A percentile compares a stretch with the other conserved stretches of the same genome.
Conservation (phyloP, 1,140 invertebrate genomes). For the Telenomus remus region DNA sequence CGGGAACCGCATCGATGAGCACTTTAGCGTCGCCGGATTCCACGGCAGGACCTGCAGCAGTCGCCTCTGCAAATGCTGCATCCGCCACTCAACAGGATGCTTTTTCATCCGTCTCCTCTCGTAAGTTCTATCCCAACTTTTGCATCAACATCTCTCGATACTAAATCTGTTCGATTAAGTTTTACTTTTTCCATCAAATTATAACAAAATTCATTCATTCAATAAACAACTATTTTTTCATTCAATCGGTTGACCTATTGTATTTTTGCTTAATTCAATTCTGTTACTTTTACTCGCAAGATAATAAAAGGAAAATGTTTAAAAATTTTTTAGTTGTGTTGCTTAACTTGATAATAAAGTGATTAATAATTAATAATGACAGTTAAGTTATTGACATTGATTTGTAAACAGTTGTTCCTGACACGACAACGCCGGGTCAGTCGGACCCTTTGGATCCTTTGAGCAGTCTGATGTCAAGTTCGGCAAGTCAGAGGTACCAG, state of each 20-base stretch:
- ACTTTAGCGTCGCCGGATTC: constrained; percentile 81
- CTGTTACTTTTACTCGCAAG: too few species aligned
- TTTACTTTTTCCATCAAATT: too few species aligned
- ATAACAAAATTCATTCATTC: too few species aligned
- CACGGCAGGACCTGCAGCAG: constrained; percentile 77
- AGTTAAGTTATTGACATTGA: neutral
- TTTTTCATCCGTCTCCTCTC: constrained; percentile 69
- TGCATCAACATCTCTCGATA: too few species aligned
- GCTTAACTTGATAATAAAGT: too few species aligned
- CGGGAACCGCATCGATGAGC: constrained; percentile 68
- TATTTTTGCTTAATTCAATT: too few species aligned
- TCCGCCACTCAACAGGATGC: constrained; percentile 68
- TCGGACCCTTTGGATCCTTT: constrained; percentile 81
- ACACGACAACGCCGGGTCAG: constrained; percentile 82
- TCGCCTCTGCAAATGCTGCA: constrained; percentile 65
- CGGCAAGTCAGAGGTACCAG: constrained; percentile 71
- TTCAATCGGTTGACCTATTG: too few species aligned
- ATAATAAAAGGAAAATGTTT: too few species aligned
- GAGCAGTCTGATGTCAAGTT: constrained; percentile 78
- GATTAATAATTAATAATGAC: too few species aligned
- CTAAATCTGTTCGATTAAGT: too few species aligned
- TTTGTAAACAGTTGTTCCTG: constrained; percentile 75
- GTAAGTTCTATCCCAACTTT: constrained; percentile 61
- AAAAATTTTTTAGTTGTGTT: too few species aligned
- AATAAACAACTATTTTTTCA: too few species aligned